phyloP scores from a whole-genome alignment of 30 jellyfish, hydroid and myxozoan genomes.

The Nemopilema nomurai region DNA sequence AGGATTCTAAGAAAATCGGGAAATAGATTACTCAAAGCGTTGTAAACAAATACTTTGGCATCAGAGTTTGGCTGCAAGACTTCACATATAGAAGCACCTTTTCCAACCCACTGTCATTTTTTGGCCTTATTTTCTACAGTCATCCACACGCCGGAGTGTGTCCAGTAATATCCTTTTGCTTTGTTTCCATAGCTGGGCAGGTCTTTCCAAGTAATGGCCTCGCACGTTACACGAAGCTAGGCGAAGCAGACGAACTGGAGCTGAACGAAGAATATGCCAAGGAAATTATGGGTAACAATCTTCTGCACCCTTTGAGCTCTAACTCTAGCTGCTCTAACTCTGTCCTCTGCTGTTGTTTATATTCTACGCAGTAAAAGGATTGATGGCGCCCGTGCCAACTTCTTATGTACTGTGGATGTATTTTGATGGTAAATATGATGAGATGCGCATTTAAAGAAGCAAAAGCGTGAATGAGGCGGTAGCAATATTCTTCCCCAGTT shows the following conservation, averaged over 20 bases:
- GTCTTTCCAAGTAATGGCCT: constrained; percentile 68
- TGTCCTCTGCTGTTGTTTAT: too few species aligned
- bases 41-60: too few species aligned
- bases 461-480: too few species aligned
- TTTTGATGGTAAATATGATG: too few species aligned
- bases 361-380: too few species aligned
- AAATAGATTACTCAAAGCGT: too few species aligned
- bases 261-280: constrained; percentile 79
- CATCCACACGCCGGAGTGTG: neutral
- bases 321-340: too few species aligned
- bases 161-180: neutral
- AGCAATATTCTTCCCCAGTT: too few species aligned
- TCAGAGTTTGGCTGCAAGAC: neutral
- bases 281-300: constrained; percentile 66
- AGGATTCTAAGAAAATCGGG: too few species aligned
- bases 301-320: neutral
- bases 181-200: constrained; percentile 77
- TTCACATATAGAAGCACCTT: neutral
- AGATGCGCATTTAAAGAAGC: too few species aligned
- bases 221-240: constrained; percentile 78
- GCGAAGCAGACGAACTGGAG: constrained; percentile 74
- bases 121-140: neutral
- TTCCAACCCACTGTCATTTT: neutral
- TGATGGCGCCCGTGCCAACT: too few species aligned
- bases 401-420: too few species aligned